These are phyloP conservation scores for Coleophora flavipennella DNA, from an alignment of 2,888 invertebrate species.

Conservation along the genomic window DNA sequence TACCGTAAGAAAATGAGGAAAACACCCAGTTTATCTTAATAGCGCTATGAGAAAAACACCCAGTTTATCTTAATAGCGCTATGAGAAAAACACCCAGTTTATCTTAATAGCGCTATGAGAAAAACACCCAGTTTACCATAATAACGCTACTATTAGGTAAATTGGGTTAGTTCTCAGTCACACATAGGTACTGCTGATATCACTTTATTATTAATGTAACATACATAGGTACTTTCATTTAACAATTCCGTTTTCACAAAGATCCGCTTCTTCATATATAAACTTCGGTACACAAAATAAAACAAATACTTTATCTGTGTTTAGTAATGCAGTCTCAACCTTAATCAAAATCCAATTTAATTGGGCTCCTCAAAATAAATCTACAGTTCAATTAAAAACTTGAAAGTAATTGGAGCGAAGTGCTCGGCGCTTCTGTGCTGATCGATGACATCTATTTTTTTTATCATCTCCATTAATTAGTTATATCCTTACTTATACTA, in stretches of 20 bases:
- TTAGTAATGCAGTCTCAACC: slow-evolving; percentile 38
- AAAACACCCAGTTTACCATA: no score
- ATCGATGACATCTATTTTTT: slow-evolving; percentile 40
- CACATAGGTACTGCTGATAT: no score
- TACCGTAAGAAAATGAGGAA: no score
- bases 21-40: no score
- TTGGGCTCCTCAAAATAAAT: slow-evolving; percentile 39
- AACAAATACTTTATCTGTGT: slow-evolving; percentile 36
- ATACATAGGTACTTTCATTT: slow-evolving; percentile 8
- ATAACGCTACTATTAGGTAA: no score
- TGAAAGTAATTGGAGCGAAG: slow-evolving; percentile 42
- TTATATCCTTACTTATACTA: slow-evolving; percentile 14
- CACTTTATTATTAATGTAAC: no score
- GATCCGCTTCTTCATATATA: slow-evolving; percentile 28
- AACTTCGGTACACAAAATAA: slow-evolving; percentile 42
- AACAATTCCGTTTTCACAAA: slow-evolving; percentile 22
- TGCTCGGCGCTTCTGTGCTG: slow-evolving; percentile 32
- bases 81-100: no score
- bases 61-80: no score
- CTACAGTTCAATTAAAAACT: slow-evolving; percentile 53
- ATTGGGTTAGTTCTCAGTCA: no score
- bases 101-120: no score
- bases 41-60: no score
- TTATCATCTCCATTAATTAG: slow-evolving; percentile 27
- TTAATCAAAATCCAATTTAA: slow-evolving; percentile 53